Base-by-base conservation (phyloP, 2,888 invertebrate species). In the Orchesellides sinensis region DNA sequence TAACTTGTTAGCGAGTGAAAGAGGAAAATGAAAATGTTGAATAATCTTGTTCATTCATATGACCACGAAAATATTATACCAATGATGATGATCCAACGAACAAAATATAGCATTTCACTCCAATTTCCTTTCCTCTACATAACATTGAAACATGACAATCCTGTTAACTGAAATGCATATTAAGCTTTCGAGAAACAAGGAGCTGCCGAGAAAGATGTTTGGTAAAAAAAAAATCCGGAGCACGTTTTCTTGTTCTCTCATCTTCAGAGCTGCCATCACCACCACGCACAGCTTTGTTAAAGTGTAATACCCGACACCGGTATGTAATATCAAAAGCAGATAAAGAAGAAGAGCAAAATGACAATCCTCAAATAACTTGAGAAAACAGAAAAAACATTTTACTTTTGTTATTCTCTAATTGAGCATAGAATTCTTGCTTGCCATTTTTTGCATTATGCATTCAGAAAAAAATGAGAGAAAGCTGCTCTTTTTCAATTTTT, bases 21-120 rank as follows among this genome's bases (percentile, higher is more conserved):
- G 65, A 29, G 56, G 40, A 32, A 54, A 35, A 59, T 68, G 66
- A 66, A 75, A 73, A 75, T 59, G 35, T 23, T 78, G 77, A 78
- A 78, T 78, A 78, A 78, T 78, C 69, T 78, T 78, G 47, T 61
- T 69, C 77, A 68, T 78, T 78, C 69, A 61, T 69, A 78, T 54
- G 75, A 69, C 75, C 75, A 77, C 69, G 68, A 78, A 78, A n/a
- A n/a, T 49, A 56, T 75, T 75, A 75, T 75, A 45, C 75, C 66
- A 65, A 35, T 65, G 66, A 66, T 66, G 56, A 75, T 66, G n/a
- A n/a, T 66, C 75, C 29, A 21, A 19, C 8, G 8, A 2, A 2
- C n/a, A 21, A 19, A 52, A 52, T 17, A 21, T 35, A 35, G 8
- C 8, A 35, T 12, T 35, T 12, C 8, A 35, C 40, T 12, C 40